Base-by-base conservation (phyloP, 2,888 invertebrate genomes). In the Byasa hedistus region DNA sequence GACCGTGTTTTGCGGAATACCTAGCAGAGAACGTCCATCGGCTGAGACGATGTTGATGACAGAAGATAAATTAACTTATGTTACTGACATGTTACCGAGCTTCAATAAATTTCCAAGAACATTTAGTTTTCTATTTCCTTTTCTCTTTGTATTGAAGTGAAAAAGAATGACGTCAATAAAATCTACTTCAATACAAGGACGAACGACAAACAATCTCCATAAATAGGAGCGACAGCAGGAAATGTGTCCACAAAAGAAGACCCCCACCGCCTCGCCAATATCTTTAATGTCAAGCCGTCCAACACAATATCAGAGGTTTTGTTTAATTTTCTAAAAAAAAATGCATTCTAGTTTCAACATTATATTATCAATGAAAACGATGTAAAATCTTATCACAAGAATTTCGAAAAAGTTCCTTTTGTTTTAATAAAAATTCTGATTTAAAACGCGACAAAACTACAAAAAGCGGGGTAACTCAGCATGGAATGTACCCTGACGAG, bases 171-270 rank as follows among this genome's bases (percentile, higher is more conserved):
- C 52, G 36, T 52, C 52, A 44, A 64, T 54, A 60, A 56, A 60
- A 55, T n/a, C 44, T 65, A 22, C 51, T 27, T 27, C 27, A 27
- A 22, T 56, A 54, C 60, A 60, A 56, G 55, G 65, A 39, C 54
- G 22, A 59, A 36, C 39, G 23, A 44, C 48, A 56, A 64, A 62
- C 60, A 56, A 60, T 65, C 54, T 57, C 61, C 54, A 54, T 66
- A 66, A 61, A 65, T 65, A 61, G 61, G 61, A 57, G 27, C 22
- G 58, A 58, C 58, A 39, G 44, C 39, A 44, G 24, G 39, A 57
- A 62, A 57, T 36, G 57, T 54, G 62, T 51, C 62, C 15, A 63
- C 66, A 62, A 66, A 61, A 58, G 59, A 36, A 54, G 59, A 55
- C 48, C 55, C 57, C 44, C 61, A 56, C 19, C 51, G 32, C 59